These are phyloP conservation scores for Porphyrio hochstetteri DNA, from an alignment of 2,113 vertebrate genomes.

Conservation along the genomic window DNA sequence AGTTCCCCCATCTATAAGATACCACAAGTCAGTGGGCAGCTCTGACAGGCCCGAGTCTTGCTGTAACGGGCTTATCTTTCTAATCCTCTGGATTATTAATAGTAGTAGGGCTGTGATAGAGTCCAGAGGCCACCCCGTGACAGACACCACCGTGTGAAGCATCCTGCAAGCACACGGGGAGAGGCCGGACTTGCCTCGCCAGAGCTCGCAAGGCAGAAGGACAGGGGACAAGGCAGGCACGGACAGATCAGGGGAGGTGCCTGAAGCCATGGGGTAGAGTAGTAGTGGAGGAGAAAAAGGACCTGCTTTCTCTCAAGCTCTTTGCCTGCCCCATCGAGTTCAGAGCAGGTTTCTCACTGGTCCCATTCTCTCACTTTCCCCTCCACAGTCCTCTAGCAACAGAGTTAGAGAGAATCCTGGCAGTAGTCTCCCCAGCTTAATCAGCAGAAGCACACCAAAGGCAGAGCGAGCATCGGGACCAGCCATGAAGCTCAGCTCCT, in stretches of 20 bases:
- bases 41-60: slow-evolving; percentile 1
- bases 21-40: background rate
- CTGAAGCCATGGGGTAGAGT: accelerated
- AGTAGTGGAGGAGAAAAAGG: background rate
- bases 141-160: slow-evolving; percentile 29
- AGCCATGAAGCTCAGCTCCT: background rate
- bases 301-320: background rate
- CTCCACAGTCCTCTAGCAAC: background rate
- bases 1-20: slow-evolving; percentile 24
- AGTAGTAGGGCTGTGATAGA: slow-evolving; percentile 51
- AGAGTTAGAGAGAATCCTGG: too few relatives aligned
- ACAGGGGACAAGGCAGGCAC: background rate
- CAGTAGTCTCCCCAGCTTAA: background rate
- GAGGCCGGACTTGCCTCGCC: background rate
- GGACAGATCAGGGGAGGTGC: background rate
- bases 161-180: background rate
- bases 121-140: slow-evolving; percentile 37
- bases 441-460: background rate
- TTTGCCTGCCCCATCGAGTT: background rate
- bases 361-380: background rate
- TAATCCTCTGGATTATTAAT: slow-evolving; percentile 66
- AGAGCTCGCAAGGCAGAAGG: background rate
- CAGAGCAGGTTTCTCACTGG: background rate
- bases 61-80: slow-evolving; percentile 36
- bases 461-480: background rate